Conservation (phyloP, 2,113 vertebrate species). For the Bothrops jararaca region DNA sequence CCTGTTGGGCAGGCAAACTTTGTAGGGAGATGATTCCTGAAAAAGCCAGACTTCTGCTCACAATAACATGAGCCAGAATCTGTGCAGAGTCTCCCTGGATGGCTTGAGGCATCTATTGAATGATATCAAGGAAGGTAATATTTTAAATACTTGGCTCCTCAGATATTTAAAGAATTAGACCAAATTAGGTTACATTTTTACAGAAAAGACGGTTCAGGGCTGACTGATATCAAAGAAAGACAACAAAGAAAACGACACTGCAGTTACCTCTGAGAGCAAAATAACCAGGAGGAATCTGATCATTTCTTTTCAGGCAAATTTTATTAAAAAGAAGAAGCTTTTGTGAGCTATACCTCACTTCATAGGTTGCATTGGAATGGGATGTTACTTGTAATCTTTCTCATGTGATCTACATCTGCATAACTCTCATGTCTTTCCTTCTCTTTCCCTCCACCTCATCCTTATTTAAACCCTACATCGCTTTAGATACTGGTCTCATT, state of each 20-base stretch:
- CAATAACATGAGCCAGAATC: neutral
- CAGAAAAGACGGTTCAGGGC: neutral
- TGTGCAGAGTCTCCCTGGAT: neutral
- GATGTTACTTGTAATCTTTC: neutral
- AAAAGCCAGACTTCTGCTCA: neutral
- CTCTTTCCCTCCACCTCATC: neutral
- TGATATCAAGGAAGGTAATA: neutral
- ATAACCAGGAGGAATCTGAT: neutral
- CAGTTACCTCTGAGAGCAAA: neutral
- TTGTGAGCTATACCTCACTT: neutral
- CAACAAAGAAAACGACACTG: neutral
- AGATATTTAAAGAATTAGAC: neutral
- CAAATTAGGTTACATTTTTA: neutral
- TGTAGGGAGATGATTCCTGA: neutral
- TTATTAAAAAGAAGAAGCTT: neutral
- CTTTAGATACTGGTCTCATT: conserved; percentile 1
- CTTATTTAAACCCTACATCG: neutral
- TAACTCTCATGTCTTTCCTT: neutral
- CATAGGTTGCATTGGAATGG: neutral
- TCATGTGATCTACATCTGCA: neutral
- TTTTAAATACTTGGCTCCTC: neutral
- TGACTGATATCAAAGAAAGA: neutral
- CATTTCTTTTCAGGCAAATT: neutral
- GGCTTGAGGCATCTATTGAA: neutral
- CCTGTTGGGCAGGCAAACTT: neutral